Evolutionary conservation across 2,113 vertebrate genomes (phyloP).

Genomic region (Dromaius novaehollandiae): DNA sequence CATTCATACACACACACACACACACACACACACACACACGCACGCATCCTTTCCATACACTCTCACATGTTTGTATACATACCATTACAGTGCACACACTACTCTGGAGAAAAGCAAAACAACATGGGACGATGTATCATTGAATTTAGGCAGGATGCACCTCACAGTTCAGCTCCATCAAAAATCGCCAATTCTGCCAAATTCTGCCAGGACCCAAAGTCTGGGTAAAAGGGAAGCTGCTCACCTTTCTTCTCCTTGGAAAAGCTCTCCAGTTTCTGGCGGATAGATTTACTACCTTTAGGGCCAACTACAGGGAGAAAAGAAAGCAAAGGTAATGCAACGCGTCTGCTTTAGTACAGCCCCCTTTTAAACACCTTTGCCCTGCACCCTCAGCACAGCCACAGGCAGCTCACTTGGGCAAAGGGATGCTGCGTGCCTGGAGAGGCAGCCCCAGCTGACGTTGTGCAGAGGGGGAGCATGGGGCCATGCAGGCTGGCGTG

Average conservation of each 20-base stretch:
- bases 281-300: constrained; percentile 82
- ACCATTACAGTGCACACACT: not conserved
- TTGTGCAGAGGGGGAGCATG: not conserved
- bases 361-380: too few species aligned
- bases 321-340: not conserved
- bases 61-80: accelerated
- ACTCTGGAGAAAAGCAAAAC: not conserved
- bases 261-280: constrained; percentile 85
- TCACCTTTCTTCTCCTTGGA: constrained; percentile 88
- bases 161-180: not conserved
- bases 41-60: accelerated
- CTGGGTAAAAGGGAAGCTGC: not conserved
- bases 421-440: not conserved
- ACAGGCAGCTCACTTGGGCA: not conserved
- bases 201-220: not conserved
- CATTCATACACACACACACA: accelerated
- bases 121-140: accelerated
- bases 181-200: not conserved
- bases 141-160: not conserved
- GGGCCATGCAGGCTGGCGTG: accelerated
- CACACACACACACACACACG: accelerated
- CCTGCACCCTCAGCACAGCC: not conserved
- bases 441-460: not conserved
- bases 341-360: accelerated
- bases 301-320: constrained; percentile 61